Base-by-base conservation (phyloP, 2,797 vertebrate genomes). In the Eulemur mongoz region DNA sequence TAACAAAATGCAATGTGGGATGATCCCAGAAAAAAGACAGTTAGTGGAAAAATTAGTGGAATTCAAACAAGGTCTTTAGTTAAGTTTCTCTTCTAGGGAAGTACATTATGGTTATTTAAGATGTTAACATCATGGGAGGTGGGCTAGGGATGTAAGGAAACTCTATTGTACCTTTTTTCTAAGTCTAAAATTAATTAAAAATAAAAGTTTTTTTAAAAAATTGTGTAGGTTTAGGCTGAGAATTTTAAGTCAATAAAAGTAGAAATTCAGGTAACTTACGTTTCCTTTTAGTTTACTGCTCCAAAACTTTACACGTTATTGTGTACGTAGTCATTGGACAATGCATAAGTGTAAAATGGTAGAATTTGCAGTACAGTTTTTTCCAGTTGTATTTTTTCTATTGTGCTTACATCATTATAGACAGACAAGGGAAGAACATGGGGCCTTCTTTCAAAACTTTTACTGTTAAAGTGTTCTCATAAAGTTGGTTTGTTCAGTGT, bases 191-290 rank as follows among this genome's bases (percentile, higher is more conserved):
- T 48, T 35, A 27, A 76, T 50, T 20, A 27, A 57, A 91, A 80
- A 69, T 57, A 43, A 38, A 78, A 52, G 25, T 57, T 61, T 67
- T 50, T 30, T 13, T 2, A 35, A 75, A 80, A 45, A 38, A 25
- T 45, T 30, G 38, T 75, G 22, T 65, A 93, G 45, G 57, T 45
- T 85, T 57, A 52, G 27, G 32, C 18, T n/a, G 5, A 54, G 17
- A 91, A 25, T 79, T 89, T 86, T 85, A 82, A 40, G 35, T 91
- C 35, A 57, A 67, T 63, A 92, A 84, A 83, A 93, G 12, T 38
- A 76, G 70, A 76, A 76, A 70, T 76, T 80, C 2, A 32, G 57
- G 18, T 65, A 73, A 86, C 54, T 69, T 86, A 43, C 40, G 17
- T 17, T 76, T 94, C 40, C 4, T 85, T 93, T 80, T 63, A 78